Evolutionary conservation across 2,797 vertebrate species (phyloP), one percentile per base, ranked within the genome.

Genomic region (Pangasius krempfi): DNA sequence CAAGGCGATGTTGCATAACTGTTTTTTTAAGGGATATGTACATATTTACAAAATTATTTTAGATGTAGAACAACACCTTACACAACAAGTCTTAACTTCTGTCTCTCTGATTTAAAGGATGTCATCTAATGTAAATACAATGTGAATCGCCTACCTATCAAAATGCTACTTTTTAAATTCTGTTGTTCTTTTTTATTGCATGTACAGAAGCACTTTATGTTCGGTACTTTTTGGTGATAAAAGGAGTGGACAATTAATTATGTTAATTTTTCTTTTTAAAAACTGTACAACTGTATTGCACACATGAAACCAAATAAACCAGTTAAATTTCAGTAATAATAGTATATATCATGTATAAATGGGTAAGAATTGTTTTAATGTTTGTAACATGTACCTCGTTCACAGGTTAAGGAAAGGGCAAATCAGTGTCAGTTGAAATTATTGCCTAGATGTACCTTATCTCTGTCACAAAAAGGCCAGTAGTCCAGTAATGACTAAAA

Each of bases 271-370:
- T 13, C 27, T 76, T 76, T n/a, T 78, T n/a, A 22, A n/a, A 50
- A 50, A 76, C 40, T 27, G 44, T 56, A 33, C 27, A 80, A 80
- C 7, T 8, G 52, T 54, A 56, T 18, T 56, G 76, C 18, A 58
- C 20, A 81, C 22, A 3, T 54, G n/a, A 58, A 58, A 58, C 78
- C 18, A 37, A 37, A 56, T 22, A 58, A 30, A 20, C 16, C 2
- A 3, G 27, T n/a, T 30, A 52, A 50, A 78, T 9, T 13, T 78
- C 47, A 78, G 47, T 52, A 50, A 52, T 3, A 2, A 9, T 33
- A 79, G 27, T 54, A 47, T 86, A 60, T 85, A 47, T 18, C 27
- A 86, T 33, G 33, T 89, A 85, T 89, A 88, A 60, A 87, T 75
- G 54, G 25, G 33, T 72, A 44, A 18, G 60, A 62, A 9, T n/a